Base-by-base conservation (phyloP, 2,797 vertebrate species). In the Enteromius treurensis region DNA sequence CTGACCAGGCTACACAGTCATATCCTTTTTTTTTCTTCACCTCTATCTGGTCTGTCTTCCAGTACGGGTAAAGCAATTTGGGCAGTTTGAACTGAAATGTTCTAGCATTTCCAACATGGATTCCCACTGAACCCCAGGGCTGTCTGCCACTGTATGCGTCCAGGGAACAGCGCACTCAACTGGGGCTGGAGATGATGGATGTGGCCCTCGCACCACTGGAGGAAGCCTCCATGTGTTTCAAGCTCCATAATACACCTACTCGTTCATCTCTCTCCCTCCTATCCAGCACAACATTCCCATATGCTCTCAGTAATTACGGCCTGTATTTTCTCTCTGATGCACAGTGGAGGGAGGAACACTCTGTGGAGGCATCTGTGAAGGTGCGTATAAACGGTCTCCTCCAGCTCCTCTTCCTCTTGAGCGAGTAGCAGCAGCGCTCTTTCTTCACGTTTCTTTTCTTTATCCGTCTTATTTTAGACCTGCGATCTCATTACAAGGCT, bases 111-210 rank as follows among this genome's bases (percentile, higher is more conserved):
- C 37, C 19, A 58, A 65, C 26, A 26, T 60, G 19, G 23, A 77
- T 34, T 77, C 37, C 37, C 49, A 69, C 19, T 37, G 26, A 83
- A 83, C 40, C 21, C 10, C 65, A 69, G 37, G 51, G 34, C 53
- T 77, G 64, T 77, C 74, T 55, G 65, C 65, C 32, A 53, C 62
- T 77, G 47, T 65, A 68, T 68, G 64, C 34, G 42, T 53, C 67
- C 74, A 82, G 84, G 80, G 84, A 82, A 71, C 80, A 55, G 65
- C 37, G 49, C 32, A 21, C 49, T 85, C 74, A 79, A 45, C 80
- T 81, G 80, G 80, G 67, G 67, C 47, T 65, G 34, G 45, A 73
- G 26, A 85, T 85, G 84, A 85, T 82, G 84, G 58, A 85, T 85
- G 82, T 78, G 82, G 65, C 75, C 53, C 67, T 78, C 40, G 21